Conservation (phyloP, 1,140 invertebrate genomes). For the Anadara kagoshimensis region DNA sequence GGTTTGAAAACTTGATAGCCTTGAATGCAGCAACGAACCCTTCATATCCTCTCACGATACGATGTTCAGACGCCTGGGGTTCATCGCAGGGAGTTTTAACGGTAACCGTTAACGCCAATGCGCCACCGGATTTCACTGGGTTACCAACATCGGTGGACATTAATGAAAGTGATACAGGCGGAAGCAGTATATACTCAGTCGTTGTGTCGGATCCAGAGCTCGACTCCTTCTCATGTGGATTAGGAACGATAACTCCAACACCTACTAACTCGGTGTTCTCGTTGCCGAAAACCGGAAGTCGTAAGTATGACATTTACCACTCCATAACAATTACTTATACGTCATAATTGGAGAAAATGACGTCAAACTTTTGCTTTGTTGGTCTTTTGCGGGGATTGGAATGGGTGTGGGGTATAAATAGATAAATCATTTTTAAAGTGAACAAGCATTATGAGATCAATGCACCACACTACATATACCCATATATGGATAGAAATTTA, state of each 20-base stretch:
- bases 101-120: constrained; percentile 11
- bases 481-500: too few relatives aligned
- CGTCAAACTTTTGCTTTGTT: too few relatives aligned
- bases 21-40: constrained; percentile 10
- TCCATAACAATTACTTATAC: too few relatives aligned
- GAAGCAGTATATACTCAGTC: constrained; percentile 3
- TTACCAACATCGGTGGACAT: constrained; percentile 9
- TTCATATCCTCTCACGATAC: constrained; percentile 23
- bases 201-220: constrained; percentile 16
- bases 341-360: too few relatives aligned
- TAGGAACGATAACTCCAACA: not conserved
- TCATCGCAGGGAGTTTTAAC: constrained; percentile 6
- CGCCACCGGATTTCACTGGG: not conserved
- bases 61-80: constrained; percentile 14
- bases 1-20: too few relatives aligned
- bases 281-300: constrained; percentile 4
- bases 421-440: too few relatives aligned
- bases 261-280: not conserved
- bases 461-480: too few relatives aligned
- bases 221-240: constrained; percentile 11
- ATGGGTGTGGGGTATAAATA: too few relatives aligned
- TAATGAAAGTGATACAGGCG: constrained; percentile 11
- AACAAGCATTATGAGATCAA: too few relatives aligned
- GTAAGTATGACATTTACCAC: too few relatives aligned
- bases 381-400: too few relatives aligned